Base-by-base conservation (phyloP, 2,113 vertebrate species). In the Symphodus melops region DNA sequence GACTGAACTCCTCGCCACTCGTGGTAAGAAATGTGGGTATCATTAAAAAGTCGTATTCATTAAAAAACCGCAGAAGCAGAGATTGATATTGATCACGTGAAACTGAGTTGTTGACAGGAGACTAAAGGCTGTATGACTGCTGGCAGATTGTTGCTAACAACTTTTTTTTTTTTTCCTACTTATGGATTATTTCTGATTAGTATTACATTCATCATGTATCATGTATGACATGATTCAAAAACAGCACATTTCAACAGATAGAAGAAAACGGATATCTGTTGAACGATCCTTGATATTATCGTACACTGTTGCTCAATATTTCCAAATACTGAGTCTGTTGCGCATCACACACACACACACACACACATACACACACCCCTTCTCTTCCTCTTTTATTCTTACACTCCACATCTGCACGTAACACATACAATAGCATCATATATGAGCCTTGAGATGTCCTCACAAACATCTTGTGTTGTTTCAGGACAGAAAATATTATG, bases 301-400 rank as follows among this genome's bases (percentile, higher is more conserved):
- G 28, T 4, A 33, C 28, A 33, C 28, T 5, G 28, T 59, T 64
- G 20, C 25, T 20, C 3, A n/a, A 21, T 56, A 25, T 49, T 60
- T 1, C 12, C 53, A 53, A 53, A 68, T 51, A 3, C 1, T 37
- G 36, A 28, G 10, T 41, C 4, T 42, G 20, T 67, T 42, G 44
- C 6, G 33, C n/a, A 52, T n/a, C n/a, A n/a, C n/a, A n/a, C n/a
- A n/a, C n/a, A n/a, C n/a, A n/a, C n/a, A n/a, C n/a, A n/a, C n/a
- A n/a, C n/a, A n/a, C n/a, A n/a, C n/a, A n/a, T n/a, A n/a, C n/a
- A n/a, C n/a, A n/a, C n/a, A n/a, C n/a, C n/a, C n/a, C n/a, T n/a
- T n/a, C n/a, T n/a, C 58, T 63, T 17, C 44, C 44, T 48, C 44
- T 48, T 48, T 48, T 48, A 48, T 48, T 48, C 65, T 39, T 19